A percentile compares a stretch with the other conserved stretches of the same genome.
Conservation (phyloP, 2,888 invertebrate species). For the Epinotia brunnichana region DNA sequence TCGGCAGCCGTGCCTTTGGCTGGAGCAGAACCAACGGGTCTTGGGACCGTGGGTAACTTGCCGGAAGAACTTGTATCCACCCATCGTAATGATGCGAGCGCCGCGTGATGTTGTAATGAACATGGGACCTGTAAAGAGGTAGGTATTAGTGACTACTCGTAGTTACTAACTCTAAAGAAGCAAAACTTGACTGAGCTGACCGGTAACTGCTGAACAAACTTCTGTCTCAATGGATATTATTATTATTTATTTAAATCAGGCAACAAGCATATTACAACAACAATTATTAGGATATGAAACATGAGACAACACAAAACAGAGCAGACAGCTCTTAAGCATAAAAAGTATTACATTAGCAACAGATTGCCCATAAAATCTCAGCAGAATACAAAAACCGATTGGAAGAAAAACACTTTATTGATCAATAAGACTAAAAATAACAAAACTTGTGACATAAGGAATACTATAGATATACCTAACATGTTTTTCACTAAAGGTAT, state of each 20-base stretch:
- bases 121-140: not conserved
- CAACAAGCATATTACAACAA: no score
- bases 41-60: slow-evolving; percentile 13
- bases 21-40: slow-evolving; percentile 38
- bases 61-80: slow-evolving; percentile 29
- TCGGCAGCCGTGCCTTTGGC: slow-evolving; percentile 27
- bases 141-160: not conserved
- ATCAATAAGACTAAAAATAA: not conserved
- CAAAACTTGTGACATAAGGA: no score
- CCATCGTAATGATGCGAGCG: slow-evolving; percentile 10
- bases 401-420: not conserved
- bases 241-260: no score
- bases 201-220: no score
- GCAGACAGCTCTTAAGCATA: not conserved
- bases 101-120: slow-evolving; percentile 22
- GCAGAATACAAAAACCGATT: not conserved
- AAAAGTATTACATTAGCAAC: not conserved
- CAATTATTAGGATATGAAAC: no score
- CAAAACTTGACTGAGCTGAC: not conserved
- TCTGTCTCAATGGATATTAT: no score
- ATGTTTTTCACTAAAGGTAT: no score
- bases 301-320: no score
- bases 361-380: not conserved
- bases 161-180: not conserved
- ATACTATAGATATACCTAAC: no score